Evolutionary conservation across 2,888 invertebrate genomes (phyloP).

Genomic region (Diarsia brunnea): DNA sequence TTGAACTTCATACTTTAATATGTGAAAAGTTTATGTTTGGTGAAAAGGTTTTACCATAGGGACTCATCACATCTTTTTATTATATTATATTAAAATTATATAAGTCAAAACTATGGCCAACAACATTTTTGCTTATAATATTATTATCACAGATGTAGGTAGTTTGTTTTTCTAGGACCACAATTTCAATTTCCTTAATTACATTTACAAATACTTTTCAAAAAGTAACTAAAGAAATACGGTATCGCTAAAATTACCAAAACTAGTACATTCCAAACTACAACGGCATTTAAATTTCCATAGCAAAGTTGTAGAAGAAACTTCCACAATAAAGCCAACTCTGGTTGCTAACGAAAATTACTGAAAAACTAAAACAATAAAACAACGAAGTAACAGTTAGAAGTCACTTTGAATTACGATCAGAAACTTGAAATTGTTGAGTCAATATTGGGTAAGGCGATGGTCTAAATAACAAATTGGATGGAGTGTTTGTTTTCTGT

Average conservation of each 20-base stretch:
- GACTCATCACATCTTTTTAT: background rate
- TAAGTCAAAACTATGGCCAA: too few species aligned
- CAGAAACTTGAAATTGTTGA: slow-evolving; percentile 67
- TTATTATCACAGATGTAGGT: too few species aligned
- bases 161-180: too few species aligned
- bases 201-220: background rate
- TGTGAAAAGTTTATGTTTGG: too few species aligned
- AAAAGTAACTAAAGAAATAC: slow-evolving; percentile 3
- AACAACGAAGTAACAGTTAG: slow-evolving; percentile 64
- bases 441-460: slow-evolving; percentile 21
- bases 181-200: too few species aligned
- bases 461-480: background rate
- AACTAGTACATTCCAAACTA: slow-evolving; percentile 41
- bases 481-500: background rate
- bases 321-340: slow-evolving; percentile 48
- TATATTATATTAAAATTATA: background rate
- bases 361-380: slow-evolving; percentile 70
- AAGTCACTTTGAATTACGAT: slow-evolving; percentile 80
- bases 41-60: too few species aligned
- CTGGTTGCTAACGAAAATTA: slow-evolving; percentile 66
- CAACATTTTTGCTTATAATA: too few species aligned
- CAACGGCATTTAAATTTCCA: slow-evolving; percentile 51
- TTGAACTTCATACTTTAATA: too few species aligned
- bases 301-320: slow-evolving; percentile 52
- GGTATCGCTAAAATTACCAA: slow-evolving; percentile 20